Conservation (phyloP, 2,113 vertebrate genomes). For the Epinephelus moara region DNA sequence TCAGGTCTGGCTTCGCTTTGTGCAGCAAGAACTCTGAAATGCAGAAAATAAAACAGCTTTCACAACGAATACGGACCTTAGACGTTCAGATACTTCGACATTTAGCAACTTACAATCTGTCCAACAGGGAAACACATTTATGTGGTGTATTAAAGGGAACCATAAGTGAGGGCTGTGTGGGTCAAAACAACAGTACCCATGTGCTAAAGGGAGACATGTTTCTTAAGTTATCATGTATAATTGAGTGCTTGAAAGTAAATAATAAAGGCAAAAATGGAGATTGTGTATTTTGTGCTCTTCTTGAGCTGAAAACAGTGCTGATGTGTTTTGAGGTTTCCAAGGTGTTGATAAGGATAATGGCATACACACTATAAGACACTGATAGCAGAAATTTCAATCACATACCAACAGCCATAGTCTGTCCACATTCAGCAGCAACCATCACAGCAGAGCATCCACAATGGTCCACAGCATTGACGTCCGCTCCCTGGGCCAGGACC, state of each 20-base stretch:
- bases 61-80: background rate
- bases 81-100: background rate
- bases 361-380: background rate
- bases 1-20: slow-evolving; percentile 92
- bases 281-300: background rate
- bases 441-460: slow-evolving; percentile 92
- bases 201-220: background rate
- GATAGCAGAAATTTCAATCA: slow-evolving; percentile 6
- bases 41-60: slow-evolving; percentile 48
- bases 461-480: slow-evolving; percentile 90
- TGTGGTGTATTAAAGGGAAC: background rate
- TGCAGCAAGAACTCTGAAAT: slow-evolving; percentile 93
- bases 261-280: background rate
- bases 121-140: background rate
- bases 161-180: background rate
- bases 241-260: background rate
- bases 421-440: slow-evolving; percentile 93
- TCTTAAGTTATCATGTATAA: background rate
- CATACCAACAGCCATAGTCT: slow-evolving; percentile 91
- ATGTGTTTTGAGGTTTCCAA: slow-evolving; percentile 1
- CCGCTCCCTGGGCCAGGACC: slow-evolving; percentile 91
- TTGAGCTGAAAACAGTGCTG: background rate
- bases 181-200: background rate
- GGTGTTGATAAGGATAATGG: background rate
- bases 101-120: background rate